A percentile compares a stretch with the other conserved stretches of the same genome.
phyloP scores from a whole-genome alignment of 2,113 vertebrate species.

The Chaenocephalus aceratus region DNA sequence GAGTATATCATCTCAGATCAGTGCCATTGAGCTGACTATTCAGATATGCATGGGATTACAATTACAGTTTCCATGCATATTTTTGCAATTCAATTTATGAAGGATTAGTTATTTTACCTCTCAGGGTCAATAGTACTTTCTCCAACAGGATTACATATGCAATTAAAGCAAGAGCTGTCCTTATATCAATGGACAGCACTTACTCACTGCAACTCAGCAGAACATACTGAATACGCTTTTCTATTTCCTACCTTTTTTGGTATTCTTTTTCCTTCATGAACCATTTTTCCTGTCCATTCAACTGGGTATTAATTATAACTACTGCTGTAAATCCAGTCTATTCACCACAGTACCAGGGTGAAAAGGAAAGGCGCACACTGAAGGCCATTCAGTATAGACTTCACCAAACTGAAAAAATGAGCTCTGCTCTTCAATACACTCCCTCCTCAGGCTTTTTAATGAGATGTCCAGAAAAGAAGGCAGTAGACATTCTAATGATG shows the following conservation, averaged over 20 bases:
- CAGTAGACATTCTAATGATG: conserved; percentile 23
- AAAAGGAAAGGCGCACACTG: conserved; percentile 39
- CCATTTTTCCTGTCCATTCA: conserved; percentile 48
- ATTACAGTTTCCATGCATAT: neutral
- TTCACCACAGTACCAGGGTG: conserved; percentile 44
- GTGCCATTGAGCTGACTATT: neutral
- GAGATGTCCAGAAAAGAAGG: conserved; percentile 38
- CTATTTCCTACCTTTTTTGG: conserved; percentile 19
- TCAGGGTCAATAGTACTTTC: conserved; percentile 18
- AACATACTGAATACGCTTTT: conserved; percentile 28
- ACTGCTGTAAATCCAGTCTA: conserved; percentile 57
- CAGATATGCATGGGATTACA: neutral
- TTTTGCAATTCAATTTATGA: neutral
- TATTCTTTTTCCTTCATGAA: conserved; percentile 1
- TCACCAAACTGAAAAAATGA: conserved; percentile 44
- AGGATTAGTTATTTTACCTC: conserved; percentile 7
- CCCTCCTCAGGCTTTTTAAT: conserved; percentile 48
- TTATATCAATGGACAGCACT: conserved; percentile 13
- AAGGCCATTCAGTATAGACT: conserved; percentile 61
- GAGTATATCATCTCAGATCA: neutral
- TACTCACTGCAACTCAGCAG: conserved; percentile 32
- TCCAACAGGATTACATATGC: neutral
- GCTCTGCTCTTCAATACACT: conserved; percentile 28
- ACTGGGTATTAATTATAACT: conserved; percentile 70
- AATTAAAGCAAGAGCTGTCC: conserved; percentile 3